Conservation (phyloP, 2,888 invertebrate genomes). For the Limnephilus rhombicus region DNA sequence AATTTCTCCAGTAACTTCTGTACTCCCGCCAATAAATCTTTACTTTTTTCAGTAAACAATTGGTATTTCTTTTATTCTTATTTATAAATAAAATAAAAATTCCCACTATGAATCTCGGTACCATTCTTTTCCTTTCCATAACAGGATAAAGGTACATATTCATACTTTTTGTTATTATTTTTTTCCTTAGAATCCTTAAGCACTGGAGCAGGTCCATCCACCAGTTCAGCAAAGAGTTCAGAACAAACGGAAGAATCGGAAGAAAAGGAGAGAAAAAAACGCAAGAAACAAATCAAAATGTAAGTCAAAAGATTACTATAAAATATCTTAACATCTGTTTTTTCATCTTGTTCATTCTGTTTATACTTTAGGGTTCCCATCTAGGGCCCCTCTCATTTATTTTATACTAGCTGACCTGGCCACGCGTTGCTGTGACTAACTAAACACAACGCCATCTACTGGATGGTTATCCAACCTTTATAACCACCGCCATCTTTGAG, state of each 20-base stretch:
- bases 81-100: no score
- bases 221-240: not conserved
- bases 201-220: conserved; percentile 11
- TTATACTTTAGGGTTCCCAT: no score
- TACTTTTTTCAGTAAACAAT: not conserved
- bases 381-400: no score
- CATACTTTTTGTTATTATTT: not conserved
- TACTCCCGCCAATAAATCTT: not conserved
- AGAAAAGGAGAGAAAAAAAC: conserved; percentile 69
- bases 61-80: not conserved
- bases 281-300: conserved; percentile 46
- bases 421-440: no score
- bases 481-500: no score
- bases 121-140: no score
- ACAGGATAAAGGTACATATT: no score
- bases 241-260: not conserved
- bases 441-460: no score
- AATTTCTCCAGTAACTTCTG: not conserved
- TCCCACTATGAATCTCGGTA: not conserved
- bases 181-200: not conserved
- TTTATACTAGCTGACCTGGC: no score
- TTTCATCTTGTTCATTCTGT: no score
- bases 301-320: not conserved
- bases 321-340: not conserved
- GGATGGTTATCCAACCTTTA: no score